Evolutionary conservation across 1,140 invertebrate species (phyloP).

Genomic region (Dendroctonus ponderosae): DNA sequence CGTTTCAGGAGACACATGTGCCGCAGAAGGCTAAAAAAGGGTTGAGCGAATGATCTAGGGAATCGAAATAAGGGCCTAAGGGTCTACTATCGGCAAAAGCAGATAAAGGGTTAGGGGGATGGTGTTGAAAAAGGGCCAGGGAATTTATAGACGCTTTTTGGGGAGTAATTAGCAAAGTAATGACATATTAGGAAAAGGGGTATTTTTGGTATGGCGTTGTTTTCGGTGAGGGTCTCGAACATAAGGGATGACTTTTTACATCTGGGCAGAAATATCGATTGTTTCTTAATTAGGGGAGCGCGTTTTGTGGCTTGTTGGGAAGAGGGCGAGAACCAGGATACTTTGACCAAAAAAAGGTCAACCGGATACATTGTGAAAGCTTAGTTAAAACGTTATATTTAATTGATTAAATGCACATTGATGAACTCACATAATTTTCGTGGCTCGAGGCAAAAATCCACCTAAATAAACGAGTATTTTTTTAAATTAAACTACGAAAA

Average conservation of each 20-base stretch:
- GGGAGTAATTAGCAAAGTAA: constrained; percentile 33
- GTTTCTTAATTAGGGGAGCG: no score
- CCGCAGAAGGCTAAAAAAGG: constrained; percentile 30
- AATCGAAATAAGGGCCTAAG: constrained; percentile 28
- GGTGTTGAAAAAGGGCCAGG: constrained; percentile 30
- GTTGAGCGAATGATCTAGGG: constrained; percentile 31
- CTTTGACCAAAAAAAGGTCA: no score
- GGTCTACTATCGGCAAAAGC: constrained; percentile 31
- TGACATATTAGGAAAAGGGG: constrained; percentile 32
- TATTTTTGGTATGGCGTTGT: constrained; percentile 1
- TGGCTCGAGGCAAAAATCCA: no score
- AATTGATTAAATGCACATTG: no score
- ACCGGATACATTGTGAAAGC: no score
- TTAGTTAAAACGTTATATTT: no score
- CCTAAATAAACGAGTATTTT: no score
- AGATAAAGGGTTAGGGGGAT: constrained; percentile 26
- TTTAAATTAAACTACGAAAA: no score
- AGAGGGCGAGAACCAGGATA: no score
- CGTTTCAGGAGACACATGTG: constrained; percentile 25
- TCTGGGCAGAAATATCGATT: neutral
- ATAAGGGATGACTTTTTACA: constrained; percentile 8
- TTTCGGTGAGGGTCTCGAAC: constrained; percentile 1
- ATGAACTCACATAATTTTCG: no score
- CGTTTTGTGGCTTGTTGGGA: no score
- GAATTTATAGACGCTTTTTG: constrained; percentile 35